Percentiles rank a stretch among this genome's conserved stretches.
These are phyloP conservation scores for Brachyopa scutellaris DNA, from an alignment of 2,888 invertebrate species.

Conservation along the genomic window DNA sequence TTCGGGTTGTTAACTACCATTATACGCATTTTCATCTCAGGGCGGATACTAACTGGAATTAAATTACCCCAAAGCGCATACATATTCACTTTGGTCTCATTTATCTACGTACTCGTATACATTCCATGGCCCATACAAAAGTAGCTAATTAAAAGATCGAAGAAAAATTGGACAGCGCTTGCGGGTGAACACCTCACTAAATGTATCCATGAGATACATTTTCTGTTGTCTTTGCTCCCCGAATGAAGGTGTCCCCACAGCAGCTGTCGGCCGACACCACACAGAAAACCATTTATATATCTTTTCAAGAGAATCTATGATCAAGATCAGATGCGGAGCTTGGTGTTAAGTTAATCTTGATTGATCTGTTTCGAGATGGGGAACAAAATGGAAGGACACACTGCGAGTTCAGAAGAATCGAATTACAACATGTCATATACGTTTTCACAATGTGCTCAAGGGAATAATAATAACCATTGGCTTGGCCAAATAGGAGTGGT, in stretches of 20 bases:
- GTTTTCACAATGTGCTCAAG: slow-evolving; percentile 50
- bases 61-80: slow-evolving; percentile 51
- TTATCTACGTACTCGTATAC: slow-evolving; percentile 27
- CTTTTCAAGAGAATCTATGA: slow-evolving; percentile 48
- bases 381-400: slow-evolving; percentile 38
- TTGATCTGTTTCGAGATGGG: slow-evolving; percentile 64
- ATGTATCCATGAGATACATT: slow-evolving; percentile 34
- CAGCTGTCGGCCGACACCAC: slow-evolving; percentile 41
- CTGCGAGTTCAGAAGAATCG: slow-evolving; percentile 34
- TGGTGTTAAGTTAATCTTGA: slow-evolving; percentile 54
- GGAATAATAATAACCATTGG: slow-evolving; percentile 43
- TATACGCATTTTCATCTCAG: slow-evolving; percentile 40
- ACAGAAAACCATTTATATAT: slow-evolving; percentile 38
- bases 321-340: slow-evolving; percentile 57
- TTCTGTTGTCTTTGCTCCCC: slow-evolving; percentile 23
- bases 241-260: slow-evolving; percentile 44
- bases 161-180: slow-evolving; percentile 64
- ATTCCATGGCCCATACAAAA: slow-evolving; percentile 49
- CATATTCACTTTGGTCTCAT: slow-evolving; percentile 40
- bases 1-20: slow-evolving; percentile 12
- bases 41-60: slow-evolving; percentile 63
- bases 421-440: slow-evolving; percentile 63
- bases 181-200: slow-evolving; percentile 48
- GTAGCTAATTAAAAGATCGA: slow-evolving; percentile 69
- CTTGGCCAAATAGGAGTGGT: slow-evolving; percentile 47